These are phyloP conservation scores for Rhodophaea formosa DNA, from an alignment of 2,888 invertebrate species.

Conservation along the genomic window DNA sequence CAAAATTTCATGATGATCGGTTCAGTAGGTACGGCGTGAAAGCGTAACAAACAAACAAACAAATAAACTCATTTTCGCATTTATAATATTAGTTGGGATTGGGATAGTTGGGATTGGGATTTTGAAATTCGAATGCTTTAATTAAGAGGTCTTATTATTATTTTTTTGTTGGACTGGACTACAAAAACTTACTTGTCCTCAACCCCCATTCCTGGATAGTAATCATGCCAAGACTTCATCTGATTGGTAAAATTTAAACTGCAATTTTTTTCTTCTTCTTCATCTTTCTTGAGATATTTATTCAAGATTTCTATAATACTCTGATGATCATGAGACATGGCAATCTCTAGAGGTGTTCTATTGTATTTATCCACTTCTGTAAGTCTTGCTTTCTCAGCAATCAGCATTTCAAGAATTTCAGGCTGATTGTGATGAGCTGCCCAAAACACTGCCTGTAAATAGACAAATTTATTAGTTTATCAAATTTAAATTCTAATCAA, in stretches of 20 bases:
- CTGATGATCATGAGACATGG: slow-evolving; percentile 72
- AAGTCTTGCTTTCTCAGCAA: slow-evolving; percentile 74
- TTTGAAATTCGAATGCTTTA: too few species aligned
- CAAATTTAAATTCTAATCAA: too few species aligned
- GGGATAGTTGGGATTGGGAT: too few species aligned
- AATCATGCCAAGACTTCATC: slow-evolving; percentile 69
- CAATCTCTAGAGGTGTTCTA: slow-evolving; percentile 76
- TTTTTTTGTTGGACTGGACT: too few species aligned
- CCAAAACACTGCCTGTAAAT: slow-evolving; percentile 83
- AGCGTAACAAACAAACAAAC: too few species aligned
- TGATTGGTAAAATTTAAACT: slow-evolving; percentile 34
- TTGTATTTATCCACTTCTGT: slow-evolving; percentile 74
- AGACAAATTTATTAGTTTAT: slow-evolving; percentile 3
- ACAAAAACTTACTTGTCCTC: slow-evolving; percentile 50
- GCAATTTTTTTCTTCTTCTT: slow-evolving; percentile 37
- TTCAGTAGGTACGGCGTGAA: too few species aligned
- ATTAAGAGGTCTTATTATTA: too few species aligned
- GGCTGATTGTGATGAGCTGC: slow-evolving; percentile 80
- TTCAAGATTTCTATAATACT: slow-evolving; percentile 70
- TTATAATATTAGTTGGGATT: too few species aligned
- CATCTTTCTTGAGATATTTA: slow-evolving; percentile 47
- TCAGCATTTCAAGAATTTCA: slow-evolving; percentile 76
- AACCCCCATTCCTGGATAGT: slow-evolving; percentile 70
- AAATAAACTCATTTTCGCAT: too few species aligned
- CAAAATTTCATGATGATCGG: too few species aligned